Percentiles rank a stretch among this genome's conserved stretches.
Conservation (phyloP, 2,797 vertebrate genomes). For the Heteromormyrus szaboi region DNA sequence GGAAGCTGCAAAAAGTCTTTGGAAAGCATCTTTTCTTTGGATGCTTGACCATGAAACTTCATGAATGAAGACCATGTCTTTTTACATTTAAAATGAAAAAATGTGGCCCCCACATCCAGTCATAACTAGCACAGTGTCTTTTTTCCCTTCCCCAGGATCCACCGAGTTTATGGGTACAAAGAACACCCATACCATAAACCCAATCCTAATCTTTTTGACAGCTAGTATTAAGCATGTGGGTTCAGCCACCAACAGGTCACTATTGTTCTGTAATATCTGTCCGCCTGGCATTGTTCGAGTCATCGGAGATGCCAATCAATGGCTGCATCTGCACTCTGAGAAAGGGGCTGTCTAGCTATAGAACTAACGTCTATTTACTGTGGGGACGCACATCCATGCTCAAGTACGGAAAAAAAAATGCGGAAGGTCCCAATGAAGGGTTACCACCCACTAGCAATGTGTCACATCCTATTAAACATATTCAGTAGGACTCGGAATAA, state of each 20-base stretch:
- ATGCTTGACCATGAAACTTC: background rate
- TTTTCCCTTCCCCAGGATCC: background rate
- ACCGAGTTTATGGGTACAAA: slow-evolving; percentile 21
- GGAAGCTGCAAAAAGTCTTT: background rate
- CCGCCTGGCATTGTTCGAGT: slow-evolving; percentile 39
- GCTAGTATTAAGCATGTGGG: slow-evolving; percentile 39
- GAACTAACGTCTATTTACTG: background rate
- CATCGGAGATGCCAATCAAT: slow-evolving; percentile 39
- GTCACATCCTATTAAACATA: slow-evolving; percentile 32
- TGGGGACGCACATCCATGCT: slow-evolving; percentile 14
- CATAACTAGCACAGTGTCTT: background rate
- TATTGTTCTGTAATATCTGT: slow-evolving; percentile 50
- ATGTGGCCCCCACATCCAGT: background rate
- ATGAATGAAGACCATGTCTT: background rate
- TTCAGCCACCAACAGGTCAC: slow-evolving; percentile 44
- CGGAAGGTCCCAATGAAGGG: slow-evolving; percentile 22
- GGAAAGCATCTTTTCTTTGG: background rate
- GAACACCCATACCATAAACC: slow-evolving; percentile 32
- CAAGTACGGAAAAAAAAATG: slow-evolving; percentile 23
- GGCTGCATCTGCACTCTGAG: slow-evolving; percentile 26
- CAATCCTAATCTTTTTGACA: slow-evolving; percentile 47
- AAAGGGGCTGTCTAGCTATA: slow-evolving; percentile 5
- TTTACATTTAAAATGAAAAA: background rate
- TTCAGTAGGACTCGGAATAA: slow-evolving; percentile 33
- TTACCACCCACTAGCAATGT: slow-evolving; percentile 30